Conservation (phyloP, 92 coral and sea anemone species). For the Palythoa grandiflora region DNA sequence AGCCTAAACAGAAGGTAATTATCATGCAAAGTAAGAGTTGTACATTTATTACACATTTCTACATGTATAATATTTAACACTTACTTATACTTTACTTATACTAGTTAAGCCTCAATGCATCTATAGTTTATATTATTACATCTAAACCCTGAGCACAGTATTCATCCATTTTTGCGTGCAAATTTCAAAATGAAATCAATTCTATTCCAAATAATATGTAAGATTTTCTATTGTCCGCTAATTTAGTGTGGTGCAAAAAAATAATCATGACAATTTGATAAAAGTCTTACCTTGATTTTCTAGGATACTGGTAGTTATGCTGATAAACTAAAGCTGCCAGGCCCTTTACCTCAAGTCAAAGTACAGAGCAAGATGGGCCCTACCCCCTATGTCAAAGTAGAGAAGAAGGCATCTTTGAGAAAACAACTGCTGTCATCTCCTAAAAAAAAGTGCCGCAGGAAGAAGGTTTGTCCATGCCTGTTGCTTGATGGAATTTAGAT, state of each 20-base stretch:
- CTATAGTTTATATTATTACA: too few species aligned
- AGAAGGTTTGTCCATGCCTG: conserved; percentile 34
- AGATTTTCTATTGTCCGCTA: conserved; percentile 28
- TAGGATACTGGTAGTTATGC: conserved; percentile 36
- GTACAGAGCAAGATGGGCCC: neutral
- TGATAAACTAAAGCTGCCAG: conserved; percentile 36
- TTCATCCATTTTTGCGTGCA: too few species aligned
- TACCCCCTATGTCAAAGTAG: conserved; percentile 29
- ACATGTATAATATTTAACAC: too few species aligned
- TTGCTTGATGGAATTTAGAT: conserved; percentile 32
- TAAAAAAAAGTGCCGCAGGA: conserved; percentile 31
- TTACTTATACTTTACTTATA: too few species aligned
- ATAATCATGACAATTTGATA: conserved; percentile 25
- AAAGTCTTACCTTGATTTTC: conserved; percentile 29
- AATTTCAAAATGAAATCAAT: neutral
- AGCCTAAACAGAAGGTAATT: conserved; percentile 35
- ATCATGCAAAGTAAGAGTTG: too few species aligned
- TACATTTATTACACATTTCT: too few species aligned
- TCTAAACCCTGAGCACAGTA: too few species aligned
- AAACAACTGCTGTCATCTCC: conserved; percentile 20
- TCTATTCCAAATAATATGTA: neutral
- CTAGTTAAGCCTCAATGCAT: too few species aligned
- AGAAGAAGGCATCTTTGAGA: conserved; percentile 23
- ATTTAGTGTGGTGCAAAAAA: conserved; percentile 13
- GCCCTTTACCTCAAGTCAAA: neutral